A percentile compares a stretch with the other conserved stretches of the same genome.
Evolutionary conservation across 2,113 vertebrate species (phyloP).

Genomic region (Lophura nycthemera): DNA sequence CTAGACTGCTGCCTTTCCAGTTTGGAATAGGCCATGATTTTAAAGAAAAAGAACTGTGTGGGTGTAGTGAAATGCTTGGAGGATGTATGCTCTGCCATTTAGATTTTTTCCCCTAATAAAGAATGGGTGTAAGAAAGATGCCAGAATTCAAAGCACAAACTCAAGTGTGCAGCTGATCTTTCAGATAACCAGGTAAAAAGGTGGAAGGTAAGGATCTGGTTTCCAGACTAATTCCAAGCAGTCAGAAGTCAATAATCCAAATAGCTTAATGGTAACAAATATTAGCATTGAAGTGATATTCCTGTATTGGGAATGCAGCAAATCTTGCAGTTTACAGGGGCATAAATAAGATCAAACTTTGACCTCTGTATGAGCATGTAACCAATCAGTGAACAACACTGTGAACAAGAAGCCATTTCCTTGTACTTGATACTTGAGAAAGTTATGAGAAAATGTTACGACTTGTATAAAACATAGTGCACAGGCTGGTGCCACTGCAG

Average conservation of each 20-base stretch:
- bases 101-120: background rate
- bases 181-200: background rate
- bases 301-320: background rate
- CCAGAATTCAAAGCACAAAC: constrained; percentile 1
- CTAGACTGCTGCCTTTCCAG: constrained; percentile 72
- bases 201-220: background rate
- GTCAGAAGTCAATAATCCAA: background rate
- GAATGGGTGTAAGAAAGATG: constrained; percentile 7
- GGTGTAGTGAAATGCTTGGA: constrained; percentile 63
- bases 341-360: constrained; percentile 18
- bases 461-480: constrained; percentile 8
- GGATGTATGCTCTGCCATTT: constrained; percentile 60
- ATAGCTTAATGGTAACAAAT: background rate
- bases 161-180: background rate
- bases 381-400: background rate
- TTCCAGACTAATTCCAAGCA: background rate
- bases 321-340: background rate
- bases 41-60: constrained; percentile 63
- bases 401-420: constrained; percentile 14
- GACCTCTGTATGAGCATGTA: background rate
- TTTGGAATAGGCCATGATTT: constrained; percentile 69
- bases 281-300: background rate
- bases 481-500: background rate
- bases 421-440: background rate
- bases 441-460: constrained; percentile 1